Conservation (phyloP, 2,113 vertebrate genomes). For the Murina feae region DNA sequence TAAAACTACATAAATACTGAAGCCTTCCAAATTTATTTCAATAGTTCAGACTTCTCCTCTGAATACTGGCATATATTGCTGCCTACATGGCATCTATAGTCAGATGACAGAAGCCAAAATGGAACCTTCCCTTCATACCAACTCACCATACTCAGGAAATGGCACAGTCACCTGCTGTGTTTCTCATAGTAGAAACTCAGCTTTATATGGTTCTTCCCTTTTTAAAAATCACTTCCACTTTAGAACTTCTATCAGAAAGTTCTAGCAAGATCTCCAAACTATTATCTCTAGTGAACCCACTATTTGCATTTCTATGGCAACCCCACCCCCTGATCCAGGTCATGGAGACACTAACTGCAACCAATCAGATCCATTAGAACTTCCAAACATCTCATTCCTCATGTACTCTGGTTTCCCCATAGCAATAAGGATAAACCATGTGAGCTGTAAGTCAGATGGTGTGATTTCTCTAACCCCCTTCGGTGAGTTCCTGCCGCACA, state of each 20-base stretch:
- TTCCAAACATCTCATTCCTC: neutral
- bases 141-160: neutral
- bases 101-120: neutral
- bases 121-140: neutral
- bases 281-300: neutral
- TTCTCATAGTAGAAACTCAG: neutral
- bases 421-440: neutral
- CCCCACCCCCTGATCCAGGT: neutral
- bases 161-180: neutral
- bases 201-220: neutral
- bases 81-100: neutral
- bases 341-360: neutral
- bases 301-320: neutral
- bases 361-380: neutral
- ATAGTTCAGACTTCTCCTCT: neutral
- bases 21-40: neutral
- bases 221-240: neutral
- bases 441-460: neutral
- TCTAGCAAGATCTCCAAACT: neutral
- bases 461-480: neutral
- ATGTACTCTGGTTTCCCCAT: neutral
- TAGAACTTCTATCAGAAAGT: neutral
- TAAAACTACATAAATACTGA: neutral
- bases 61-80: neutral
- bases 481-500: fast-evolving